These are phyloP conservation scores for Crambe crambe DNA, from an alignment of 37 sponge, comb jelly and placozoan genomes.

Conservation along the genomic window DNA sequence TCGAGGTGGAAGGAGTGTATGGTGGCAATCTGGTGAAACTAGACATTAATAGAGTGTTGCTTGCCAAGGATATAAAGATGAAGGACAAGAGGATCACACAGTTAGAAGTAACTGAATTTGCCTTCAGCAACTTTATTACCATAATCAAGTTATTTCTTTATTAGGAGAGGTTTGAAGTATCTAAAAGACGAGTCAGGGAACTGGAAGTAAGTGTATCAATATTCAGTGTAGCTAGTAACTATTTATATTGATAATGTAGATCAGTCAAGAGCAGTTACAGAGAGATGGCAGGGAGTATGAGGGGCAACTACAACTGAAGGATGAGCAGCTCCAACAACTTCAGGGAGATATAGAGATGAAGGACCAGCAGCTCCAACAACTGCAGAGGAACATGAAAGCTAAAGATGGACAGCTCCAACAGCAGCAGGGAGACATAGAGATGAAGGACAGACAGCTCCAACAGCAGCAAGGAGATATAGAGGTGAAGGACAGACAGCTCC, in stretches of 20 bases:
- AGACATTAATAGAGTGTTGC: neutral
- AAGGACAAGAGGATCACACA: neutral
- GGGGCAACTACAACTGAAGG: neutral
- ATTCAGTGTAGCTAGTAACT: too few species aligned
- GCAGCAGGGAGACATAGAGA: neutral
- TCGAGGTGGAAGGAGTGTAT: conserved; percentile 8
- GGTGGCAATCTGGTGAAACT: conserved; percentile 4
- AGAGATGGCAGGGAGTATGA: neutral
- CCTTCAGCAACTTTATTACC: neutral
- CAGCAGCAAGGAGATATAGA: neutral
- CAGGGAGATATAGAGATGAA: neutral
- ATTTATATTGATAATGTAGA: too few species aligned
- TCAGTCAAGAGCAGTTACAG: neutral
- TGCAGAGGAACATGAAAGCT: neutral
- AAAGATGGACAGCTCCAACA: neutral
- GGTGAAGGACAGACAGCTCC: neutral
- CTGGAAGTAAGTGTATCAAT: neutral
- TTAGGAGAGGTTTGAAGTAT: neutral
- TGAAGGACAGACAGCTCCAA: neutral
- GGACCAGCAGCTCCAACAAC: neutral
- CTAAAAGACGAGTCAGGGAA: neutral
- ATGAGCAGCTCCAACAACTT: neutral
- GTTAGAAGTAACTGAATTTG: neutral
- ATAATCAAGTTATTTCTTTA: too few species aligned
- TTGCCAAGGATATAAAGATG: neutral